Percentiles rank a stretch among this genome's conserved stretches.
Evolutionary conservation across 2,113 vertebrate species (phyloP).

Genomic region (Emydura subglobosa): DNA sequence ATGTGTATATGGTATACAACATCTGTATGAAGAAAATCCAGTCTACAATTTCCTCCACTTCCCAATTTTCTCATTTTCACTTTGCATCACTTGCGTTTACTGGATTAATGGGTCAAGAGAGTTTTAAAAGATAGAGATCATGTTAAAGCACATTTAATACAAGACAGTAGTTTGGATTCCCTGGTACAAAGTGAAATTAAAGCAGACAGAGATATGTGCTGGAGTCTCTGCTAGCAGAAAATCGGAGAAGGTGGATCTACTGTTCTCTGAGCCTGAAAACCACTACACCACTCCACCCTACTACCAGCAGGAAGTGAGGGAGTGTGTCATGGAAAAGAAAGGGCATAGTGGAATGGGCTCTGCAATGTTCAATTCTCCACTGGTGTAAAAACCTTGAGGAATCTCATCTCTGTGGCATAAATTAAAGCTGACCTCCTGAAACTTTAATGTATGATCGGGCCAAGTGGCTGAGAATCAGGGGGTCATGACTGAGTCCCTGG

Average conservation of each 20-base stretch:
- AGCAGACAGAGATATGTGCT: neutral
- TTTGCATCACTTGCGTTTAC: neutral
- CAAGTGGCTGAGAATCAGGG: neutral
- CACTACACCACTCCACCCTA: neutral
- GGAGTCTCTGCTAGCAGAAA: neutral
- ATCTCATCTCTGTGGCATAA: neutral
- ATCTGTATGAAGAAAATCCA: neutral
- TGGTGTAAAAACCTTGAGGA: neutral
- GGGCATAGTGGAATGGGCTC: neutral
- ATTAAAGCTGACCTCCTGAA: neutral
- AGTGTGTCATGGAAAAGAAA: too few species aligned
- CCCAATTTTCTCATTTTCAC: rapidly evolving
- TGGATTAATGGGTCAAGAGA: neutral
- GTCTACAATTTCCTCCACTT: neutral
- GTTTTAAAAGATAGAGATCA: neutral
- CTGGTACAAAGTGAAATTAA: neutral
- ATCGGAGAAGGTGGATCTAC: neutral
- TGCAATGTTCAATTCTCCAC: neutral
- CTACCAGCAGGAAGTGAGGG: neutral
- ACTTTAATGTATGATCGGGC: neutral
- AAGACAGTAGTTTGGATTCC: neutral
- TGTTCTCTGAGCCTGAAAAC: neutral
- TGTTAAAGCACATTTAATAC: neutral
- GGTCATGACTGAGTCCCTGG: neutral
- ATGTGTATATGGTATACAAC: rapidly evolving